Percentiles rank a stretch among this genome's conserved stretches.
Evolutionary conservation across 2,113 vertebrate species (phyloP).

Genomic region (Mellivora capensis): DNA sequence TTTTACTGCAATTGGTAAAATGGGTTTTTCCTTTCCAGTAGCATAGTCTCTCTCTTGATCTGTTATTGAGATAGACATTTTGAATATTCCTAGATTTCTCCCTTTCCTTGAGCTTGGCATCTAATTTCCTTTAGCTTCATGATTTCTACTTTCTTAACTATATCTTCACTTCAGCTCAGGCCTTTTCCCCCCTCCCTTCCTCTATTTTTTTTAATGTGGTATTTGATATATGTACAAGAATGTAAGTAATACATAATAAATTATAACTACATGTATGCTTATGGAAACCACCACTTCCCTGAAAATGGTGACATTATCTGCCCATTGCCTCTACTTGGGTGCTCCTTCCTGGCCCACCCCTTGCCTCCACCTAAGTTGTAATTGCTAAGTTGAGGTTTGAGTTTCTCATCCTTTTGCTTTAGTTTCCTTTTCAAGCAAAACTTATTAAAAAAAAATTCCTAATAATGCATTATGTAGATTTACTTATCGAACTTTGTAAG

Average conservation of each 20-base stretch:
- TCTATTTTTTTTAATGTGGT: neutral
- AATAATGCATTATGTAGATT: neutral
- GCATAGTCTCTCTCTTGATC: neutral
- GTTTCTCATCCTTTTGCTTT: neutral
- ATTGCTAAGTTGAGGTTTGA: neutral
- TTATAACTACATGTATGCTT: too few species aligned
- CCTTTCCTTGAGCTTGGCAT: neutral
- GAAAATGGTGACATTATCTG: neutral
- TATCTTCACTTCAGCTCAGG: neutral
- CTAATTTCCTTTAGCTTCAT: neutral
- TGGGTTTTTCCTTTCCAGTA: neutral
- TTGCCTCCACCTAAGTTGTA: neutral
- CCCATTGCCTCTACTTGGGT: accelerated
- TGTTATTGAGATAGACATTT: neutral
- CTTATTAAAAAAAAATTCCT: neutral
- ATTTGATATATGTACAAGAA: neutral
- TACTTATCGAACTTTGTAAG: neutral
- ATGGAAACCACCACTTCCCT: neutral
- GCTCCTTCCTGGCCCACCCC: too few species aligned
- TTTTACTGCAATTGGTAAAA: neutral
- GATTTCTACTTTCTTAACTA: neutral
- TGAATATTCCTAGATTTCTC: neutral
- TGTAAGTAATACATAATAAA: neutral
- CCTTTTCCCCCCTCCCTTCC: neutral
- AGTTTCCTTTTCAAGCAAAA: neutral